phyloP scores from a whole-genome alignment of 2,113 vertebrate species.

The Oreochromis tanganicae region DNA sequence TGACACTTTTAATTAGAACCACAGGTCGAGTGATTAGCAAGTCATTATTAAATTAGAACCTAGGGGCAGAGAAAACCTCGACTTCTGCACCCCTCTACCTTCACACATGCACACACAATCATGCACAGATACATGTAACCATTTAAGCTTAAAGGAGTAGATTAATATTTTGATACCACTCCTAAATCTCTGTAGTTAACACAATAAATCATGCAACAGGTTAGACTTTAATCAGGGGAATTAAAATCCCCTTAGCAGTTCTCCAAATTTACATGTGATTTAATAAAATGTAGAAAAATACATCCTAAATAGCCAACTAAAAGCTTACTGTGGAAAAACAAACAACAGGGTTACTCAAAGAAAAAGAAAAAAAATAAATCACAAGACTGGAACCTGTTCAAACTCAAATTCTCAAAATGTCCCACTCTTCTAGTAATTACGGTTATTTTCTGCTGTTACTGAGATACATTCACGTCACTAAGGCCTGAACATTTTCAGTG shows the following conservation, averaged over 20 bases:
- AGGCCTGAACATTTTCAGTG: background rate
- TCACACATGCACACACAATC: background rate
- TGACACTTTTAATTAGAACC: constrained; percentile 47
- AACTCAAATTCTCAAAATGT: background rate
- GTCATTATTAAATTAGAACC: constrained; percentile 44
- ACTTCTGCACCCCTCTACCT: background rate
- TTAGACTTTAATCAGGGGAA: background rate
- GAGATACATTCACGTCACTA: background rate
- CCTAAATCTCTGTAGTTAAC: background rate
- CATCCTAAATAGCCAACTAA: background rate
- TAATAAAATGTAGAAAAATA: background rate
- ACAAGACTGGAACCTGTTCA: background rate
- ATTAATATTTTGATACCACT: background rate
- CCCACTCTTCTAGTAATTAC: background rate
- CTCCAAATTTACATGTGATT: background rate
- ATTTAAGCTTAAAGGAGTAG: background rate
- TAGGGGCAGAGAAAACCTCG: background rate
- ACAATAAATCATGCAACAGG: background rate
- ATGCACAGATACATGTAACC: background rate
- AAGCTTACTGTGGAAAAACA: background rate
- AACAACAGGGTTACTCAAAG: background rate
- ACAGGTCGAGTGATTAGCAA: constrained; percentile 44
- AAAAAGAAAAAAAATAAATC: rapidly evolving
- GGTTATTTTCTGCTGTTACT: background rate
- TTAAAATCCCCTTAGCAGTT: background rate